A percentile compares a stretch with the other conserved stretches of the same genome.
Evolutionary conservation across 2,797 vertebrate species (phyloP).

Genomic region (Sorex maritimensis): DNA sequence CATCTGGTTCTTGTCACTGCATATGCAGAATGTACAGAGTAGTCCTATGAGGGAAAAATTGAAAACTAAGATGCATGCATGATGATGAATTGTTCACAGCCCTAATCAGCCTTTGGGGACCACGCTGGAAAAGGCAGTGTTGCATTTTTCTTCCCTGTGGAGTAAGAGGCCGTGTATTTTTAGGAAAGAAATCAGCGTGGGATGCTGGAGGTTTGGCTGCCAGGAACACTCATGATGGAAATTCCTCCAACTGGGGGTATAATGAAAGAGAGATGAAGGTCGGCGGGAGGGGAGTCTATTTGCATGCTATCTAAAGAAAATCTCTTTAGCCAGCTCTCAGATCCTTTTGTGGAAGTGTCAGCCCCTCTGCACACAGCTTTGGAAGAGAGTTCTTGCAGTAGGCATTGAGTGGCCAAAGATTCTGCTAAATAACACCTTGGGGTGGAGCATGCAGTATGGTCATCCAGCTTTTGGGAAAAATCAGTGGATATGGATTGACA

Average conservation of each 20-base stretch:
- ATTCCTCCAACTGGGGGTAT: conserved; percentile 73
- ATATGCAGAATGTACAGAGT: conserved; percentile 68
- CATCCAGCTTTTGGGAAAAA: neutral
- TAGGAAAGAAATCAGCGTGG: conserved; percentile 69
- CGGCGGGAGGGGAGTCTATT: conserved; percentile 61
- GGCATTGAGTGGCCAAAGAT: neutral
- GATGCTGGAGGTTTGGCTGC: conserved; percentile 80
- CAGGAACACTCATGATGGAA: conserved; percentile 83
- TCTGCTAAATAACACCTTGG: neutral
- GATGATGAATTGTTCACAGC: conserved; percentile 75
- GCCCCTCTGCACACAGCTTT: neutral
- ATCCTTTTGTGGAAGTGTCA: neutral
- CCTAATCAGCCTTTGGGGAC: conserved; percentile 61
- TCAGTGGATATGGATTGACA: neutral
- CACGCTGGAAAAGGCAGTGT: conserved; percentile 25
- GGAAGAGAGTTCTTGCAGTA: conserved; percentile 32
- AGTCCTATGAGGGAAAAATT: conserved; percentile 28
- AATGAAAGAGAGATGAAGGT: conserved; percentile 75
- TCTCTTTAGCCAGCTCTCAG: neutral
- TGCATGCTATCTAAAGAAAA: conserved; percentile 68
- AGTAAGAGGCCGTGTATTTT: conserved; percentile 79
- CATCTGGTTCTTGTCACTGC: conserved; percentile 66
- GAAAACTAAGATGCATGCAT: conserved; percentile 26
- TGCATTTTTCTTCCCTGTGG: conserved; percentile 64
- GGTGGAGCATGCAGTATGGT: neutral